Evolutionary conservation across 2,797 vertebrate species (phyloP), one percentile per base, ranked within the genome.

Genomic region (Echiichthys vipera): DNA sequence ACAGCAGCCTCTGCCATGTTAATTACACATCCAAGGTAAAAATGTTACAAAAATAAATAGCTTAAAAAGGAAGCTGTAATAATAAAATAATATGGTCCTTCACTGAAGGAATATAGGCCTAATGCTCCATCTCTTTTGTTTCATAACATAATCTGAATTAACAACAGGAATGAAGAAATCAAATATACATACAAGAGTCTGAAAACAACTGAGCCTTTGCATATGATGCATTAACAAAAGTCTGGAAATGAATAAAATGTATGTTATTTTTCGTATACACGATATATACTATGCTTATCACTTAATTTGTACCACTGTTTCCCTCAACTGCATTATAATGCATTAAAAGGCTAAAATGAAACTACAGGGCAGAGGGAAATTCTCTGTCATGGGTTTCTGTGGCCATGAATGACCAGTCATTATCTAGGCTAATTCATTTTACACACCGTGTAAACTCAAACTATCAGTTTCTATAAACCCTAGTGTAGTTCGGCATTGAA

Each of bases 21-120:
- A 79, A 75, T 90, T 84, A 92, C 75, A 92, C 74, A 54, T 84
- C 77, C 67, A 88, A 85, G 67, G 87, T 94, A 92, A 91, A 94
- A 94, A 95, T 79, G 77, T 77, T 92, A 90, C 90, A 96, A 96
- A 43, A 95, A 96, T 96, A 96, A 96, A 96, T 95, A 96, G 91
- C 92, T 95, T 95, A 92, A 90, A 94, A 92, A 93, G 92, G 92
- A 95, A 95, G 95, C 94, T 94, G 85, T 93, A 94, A 93, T 86
- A 90, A 86, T 94, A 93, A 86, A 74, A 91, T 88, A 93, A 85
- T 90, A 91, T 93, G 81, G 87, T 96, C 96, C 96, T 96, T 96
- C 95, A 96, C 93, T 96, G 95, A 96, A 96, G 95, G 95, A 92
- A 96, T 95, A 95, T 86, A 74, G 72, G 79, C 81, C 87, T 73